phyloP scores from a whole-genome alignment of 2,113 vertebrate species.

The Otocyon megalotis region DNA sequence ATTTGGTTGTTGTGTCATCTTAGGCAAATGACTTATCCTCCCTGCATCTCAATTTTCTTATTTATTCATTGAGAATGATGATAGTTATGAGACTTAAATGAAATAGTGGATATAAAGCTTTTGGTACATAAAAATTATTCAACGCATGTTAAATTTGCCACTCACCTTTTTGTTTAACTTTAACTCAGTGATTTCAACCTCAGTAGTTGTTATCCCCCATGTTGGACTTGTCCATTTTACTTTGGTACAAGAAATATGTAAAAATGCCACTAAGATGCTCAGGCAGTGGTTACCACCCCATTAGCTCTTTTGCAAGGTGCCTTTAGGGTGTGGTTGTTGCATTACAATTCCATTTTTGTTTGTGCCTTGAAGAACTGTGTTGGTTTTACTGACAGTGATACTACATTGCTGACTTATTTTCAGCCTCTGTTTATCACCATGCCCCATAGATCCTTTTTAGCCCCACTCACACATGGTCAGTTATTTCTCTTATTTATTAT shows the following conservation, averaged over 20 bases:
- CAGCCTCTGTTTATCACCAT: conserved; percentile 45
- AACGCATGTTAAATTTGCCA: not conserved
- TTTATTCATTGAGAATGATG: not conserved
- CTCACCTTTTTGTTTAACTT: conserved; percentile 26
- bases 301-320: conserved; percentile 47
- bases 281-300: not conserved
- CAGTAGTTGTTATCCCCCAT: not conserved
- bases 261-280: conserved; percentile 23
- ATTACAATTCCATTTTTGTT: conserved; percentile 62
- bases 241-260: conserved; percentile 48
- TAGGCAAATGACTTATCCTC: not conserved
- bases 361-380: conserved; percentile 38
- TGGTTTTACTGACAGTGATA: conserved; percentile 50
- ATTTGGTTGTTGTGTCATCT: not conserved
- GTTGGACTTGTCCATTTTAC: not conserved
- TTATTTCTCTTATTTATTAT: conserved; percentile 75
- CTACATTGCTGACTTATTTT: conserved; percentile 66
- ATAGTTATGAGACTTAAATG: not conserved
- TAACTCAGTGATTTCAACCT: not conserved
- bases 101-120: conserved; percentile 17
- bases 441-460: conserved; percentile 55
- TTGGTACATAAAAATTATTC: not conserved
- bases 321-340: conserved; percentile 39
- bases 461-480: not conserved
- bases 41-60: conserved; percentile 18